Evolutionary conservation across 53 echinoderm and acorn worm genomes (phyloP).

Genomic region (Apostichopus leukothele): DNA sequence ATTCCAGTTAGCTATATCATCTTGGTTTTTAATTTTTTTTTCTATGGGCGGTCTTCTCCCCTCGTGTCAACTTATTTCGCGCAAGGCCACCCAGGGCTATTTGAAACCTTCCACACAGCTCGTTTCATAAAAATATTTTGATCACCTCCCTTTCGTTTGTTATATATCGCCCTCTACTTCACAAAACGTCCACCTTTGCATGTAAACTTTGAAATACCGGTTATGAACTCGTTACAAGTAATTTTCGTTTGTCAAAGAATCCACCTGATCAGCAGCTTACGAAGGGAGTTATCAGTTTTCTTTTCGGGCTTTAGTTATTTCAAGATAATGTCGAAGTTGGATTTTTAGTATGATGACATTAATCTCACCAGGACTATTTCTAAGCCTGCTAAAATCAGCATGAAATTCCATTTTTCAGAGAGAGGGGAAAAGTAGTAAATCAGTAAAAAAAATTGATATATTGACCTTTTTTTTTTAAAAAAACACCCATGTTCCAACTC

Average conservation of each 20-base stretch:
- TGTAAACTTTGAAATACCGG: no score
- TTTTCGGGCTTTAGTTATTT: no score
- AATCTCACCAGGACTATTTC: neutral
- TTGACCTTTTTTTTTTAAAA: conserved; percentile 4
- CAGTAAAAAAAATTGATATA: neutral
- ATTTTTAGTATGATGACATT: neutral
- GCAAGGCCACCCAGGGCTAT: neutral
- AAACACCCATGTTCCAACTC: conserved; percentile 20
- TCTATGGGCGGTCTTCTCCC: neutral
- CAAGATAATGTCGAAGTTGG: no score
- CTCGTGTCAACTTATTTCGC: neutral
- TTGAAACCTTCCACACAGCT: neutral
- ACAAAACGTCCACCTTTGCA: no score
- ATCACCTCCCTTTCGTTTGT: no score
- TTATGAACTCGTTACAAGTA: no score
- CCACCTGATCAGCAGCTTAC: no score
- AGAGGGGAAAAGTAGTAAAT: neutral
- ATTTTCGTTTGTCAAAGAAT: no score
- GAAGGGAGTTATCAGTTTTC: no score
- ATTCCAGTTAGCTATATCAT: neutral
- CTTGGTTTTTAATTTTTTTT: neutral
- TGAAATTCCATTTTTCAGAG: neutral
- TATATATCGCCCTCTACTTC: no score
- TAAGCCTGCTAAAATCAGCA: neutral
- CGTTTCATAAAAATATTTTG: no score